phyloP scores from a whole-genome alignment of 1,140 invertebrate genomes.

The Eurosta solidaginis region DNA sequence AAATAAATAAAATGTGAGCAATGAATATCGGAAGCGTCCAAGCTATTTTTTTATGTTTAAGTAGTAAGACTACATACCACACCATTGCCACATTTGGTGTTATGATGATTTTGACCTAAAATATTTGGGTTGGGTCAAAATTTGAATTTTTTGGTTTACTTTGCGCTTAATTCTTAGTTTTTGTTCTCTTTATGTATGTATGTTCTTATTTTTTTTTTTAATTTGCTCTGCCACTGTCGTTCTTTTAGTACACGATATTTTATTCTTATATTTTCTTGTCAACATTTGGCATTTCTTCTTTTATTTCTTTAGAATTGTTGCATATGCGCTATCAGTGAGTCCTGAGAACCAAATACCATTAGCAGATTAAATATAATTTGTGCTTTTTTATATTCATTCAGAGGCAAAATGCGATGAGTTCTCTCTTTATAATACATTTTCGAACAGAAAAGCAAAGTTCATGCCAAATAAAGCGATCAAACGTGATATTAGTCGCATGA shows the following conservation, averaged over 20 bases:
- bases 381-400: too few species aligned
- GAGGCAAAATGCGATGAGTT: too few species aligned
- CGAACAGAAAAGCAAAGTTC: too few species aligned
- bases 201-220: not conserved
- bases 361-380: too few species aligned
- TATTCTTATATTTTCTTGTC: slow-evolving; percentile 4
- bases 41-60: not conserved
- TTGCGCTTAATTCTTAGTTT: too few species aligned
- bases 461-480: too few species aligned
- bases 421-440: too few species aligned
- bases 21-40: not conserved
- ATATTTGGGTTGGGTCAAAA: slow-evolving; percentile 27
- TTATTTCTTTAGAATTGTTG: not conserved
- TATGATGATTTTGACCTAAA: slow-evolving; percentile 28
- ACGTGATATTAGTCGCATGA: too few species aligned
- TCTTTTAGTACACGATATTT: not conserved
- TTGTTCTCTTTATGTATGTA: too few species aligned
- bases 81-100: slow-evolving; percentile 13
- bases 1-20: not conserved
- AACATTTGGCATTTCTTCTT: slow-evolving; percentile 7
- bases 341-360: too few species aligned
- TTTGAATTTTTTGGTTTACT: too few species aligned
- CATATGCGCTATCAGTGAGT: too few species aligned
- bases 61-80: not conserved
- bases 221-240: not conserved